These are phyloP conservation scores for Nymphalis polychloros DNA, from an alignment of 2,888 invertebrate genomes.

Conservation along the genomic window DNA sequence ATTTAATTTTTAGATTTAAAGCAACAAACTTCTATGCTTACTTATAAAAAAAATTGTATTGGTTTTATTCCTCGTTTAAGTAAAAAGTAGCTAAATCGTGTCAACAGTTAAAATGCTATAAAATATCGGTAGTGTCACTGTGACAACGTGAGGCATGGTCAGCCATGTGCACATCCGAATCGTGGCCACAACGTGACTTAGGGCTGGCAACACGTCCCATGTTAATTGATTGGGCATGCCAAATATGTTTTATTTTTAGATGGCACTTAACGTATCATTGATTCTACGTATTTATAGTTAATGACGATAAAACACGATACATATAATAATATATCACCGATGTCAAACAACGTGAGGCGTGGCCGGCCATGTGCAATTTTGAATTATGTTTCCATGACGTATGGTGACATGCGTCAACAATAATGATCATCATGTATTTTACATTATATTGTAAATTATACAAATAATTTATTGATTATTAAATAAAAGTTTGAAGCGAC, in stretches of 20 bases:
- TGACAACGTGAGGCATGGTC: constrained; percentile 47
- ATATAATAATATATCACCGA: constrained; percentile 3
- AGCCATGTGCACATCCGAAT: constrained; percentile 46
- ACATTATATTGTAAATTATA: too few species aligned
- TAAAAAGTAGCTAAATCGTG: constrained; percentile 4
- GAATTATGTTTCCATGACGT: too few species aligned
- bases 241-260: background rate
- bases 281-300: too few species aligned
- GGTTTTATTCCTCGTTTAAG: constrained; percentile 1
- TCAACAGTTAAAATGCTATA: constrained; percentile 20
- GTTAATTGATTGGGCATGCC: background rate
- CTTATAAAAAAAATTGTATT: background rate
- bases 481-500: too few species aligned
- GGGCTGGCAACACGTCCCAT: constrained; percentile 31
- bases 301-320: background rate
- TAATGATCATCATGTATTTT: too few species aligned
- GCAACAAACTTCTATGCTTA: background rate
- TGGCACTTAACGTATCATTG: background rate
- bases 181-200: constrained; percentile 45
- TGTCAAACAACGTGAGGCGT: background rate
- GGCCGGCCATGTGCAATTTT: too few species aligned
- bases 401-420: too few species aligned
- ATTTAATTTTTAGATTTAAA: too few species aligned
- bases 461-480: too few species aligned
- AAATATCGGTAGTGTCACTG: constrained; percentile 31